Evolutionary conservation across 2,113 vertebrate genomes (phyloP), one percentile per base, ranked within the genome.

Genomic region (Campylorhamphus procurvoides): DNA sequence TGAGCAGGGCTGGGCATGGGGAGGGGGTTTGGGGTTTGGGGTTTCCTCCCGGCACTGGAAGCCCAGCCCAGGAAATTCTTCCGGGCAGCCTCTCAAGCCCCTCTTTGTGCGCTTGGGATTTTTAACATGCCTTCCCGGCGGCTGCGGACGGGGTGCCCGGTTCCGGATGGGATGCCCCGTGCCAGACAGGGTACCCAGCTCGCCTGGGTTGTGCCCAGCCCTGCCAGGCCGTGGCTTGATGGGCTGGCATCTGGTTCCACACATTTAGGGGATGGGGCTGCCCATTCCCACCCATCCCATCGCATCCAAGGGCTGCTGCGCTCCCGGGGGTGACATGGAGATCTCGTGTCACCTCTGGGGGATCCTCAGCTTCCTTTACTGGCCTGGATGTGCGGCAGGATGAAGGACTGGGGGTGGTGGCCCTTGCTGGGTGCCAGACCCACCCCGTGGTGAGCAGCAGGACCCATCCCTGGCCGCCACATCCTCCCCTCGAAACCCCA

Each of bases 31-130:
- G 67, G 77, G 79, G 29, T 59, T 59, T 59, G 86, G 90, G 93
- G 68, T 84, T 87, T 90, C 44, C 72, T 89, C 94, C 76, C 62
- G 19, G 47, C 40, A 5, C 71, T 55, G 52, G 5, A 76, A 96
- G 93, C 93, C 93, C 88, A 68, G 67, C 96, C 91, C 96, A 93
- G 96, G 94, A 96, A 96, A 94, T 92, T 94, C 93, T 96, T 93
- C 94, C 83, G 28, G 86, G 93, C 93, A 76, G 96, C 49, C 50
- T 94, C 94, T 96, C 67, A 96, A 96, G 80, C 91, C 91, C 91
- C 86, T 93, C 96, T 96, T 96, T 96, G 96, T 96, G 93, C 68
- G 47, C 62, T 55, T 79, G 91, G 96, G 96, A 94, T 90, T 85
- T 95, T 96, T 94, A 83, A 95, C 62, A 93, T 93, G 94, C 93